A percentile compares a stretch with the other conserved stretches of the same genome.
These are phyloP conservation scores for Cathartes aura DNA, from an alignment of 2,113 vertebrate species.

Conservation along the genomic window DNA sequence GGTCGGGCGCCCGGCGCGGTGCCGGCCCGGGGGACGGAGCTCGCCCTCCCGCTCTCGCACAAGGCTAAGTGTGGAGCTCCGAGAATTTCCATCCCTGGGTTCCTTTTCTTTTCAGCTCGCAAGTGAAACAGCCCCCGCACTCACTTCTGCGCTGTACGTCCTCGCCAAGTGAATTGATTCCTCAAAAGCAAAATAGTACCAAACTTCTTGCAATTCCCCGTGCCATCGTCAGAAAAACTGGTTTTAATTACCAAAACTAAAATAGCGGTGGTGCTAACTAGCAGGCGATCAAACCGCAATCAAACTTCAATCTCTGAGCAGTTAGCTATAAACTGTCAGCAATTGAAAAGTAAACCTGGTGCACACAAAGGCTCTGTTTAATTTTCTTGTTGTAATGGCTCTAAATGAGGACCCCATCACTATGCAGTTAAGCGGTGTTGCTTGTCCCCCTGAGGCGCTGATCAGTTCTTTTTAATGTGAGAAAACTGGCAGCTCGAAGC, in stretches of 20 bases:
- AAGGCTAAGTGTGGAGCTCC: neutral
- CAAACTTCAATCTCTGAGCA: constrained; percentile 74
- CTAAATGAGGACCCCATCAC: constrained; percentile 81
- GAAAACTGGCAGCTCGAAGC: constrained; percentile 78
- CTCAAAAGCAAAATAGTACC: constrained; percentile 48
- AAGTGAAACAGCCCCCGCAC: neutral
- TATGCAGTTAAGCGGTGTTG: constrained; percentile 72
- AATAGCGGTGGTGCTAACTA: constrained; percentile 62
- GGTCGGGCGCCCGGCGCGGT: too few species aligned
- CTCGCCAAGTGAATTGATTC: constrained; percentile 9
- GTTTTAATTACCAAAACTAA: constrained; percentile 58
- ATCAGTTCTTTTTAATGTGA: constrained; percentile 80
- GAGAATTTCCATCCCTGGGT: neutral
- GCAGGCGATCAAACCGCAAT: constrained; percentile 69
- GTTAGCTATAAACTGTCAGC: constrained; percentile 77
- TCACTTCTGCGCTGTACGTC: constrained; percentile 20
- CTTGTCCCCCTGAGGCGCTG: constrained; percentile 75
- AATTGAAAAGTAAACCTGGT: constrained; percentile 77
- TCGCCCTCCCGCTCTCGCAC: neutral
- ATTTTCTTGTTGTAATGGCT: constrained; percentile 76
- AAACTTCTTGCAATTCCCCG: constrained; percentile 34
- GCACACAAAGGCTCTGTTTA: constrained; percentile 79
- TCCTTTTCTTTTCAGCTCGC: neutral
- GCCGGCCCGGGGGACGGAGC: neutral
- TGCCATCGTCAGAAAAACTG: constrained; percentile 6